A percentile compares a stretch with the other conserved stretches of the same genome.
Conservation (phyloP, 2,888 invertebrate species). For the Drosophila ezoana region DNA sequence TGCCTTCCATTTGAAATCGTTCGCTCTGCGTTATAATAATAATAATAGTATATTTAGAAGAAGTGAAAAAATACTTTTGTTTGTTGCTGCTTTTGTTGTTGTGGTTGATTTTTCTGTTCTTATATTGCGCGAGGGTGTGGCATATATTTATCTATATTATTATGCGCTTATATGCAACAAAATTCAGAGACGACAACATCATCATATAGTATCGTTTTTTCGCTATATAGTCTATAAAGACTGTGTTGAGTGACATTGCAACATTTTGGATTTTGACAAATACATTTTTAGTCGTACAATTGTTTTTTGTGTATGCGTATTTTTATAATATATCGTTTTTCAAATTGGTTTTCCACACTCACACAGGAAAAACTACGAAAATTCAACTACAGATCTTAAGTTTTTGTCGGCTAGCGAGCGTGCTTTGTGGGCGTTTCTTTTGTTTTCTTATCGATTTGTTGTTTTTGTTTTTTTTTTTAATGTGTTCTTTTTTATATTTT, state of each 20-base stretch:
- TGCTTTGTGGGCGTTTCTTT: conserved; percentile 45
- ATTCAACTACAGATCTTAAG: conserved; percentile 54
- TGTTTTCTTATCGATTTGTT: conserved; percentile 30
- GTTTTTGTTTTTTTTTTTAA: conserved; percentile 12
- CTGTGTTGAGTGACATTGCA: conserved; percentile 16
- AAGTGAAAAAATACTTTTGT: conserved; percentile 43
- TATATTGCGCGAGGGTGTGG: conserved; percentile 42
- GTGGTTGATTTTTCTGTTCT: conserved; percentile 23
- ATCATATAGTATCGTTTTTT: conserved; percentile 49
- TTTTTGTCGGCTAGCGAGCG: conserved; percentile 60
- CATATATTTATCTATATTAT: conserved; percentile 37
- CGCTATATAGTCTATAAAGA: conserved; percentile 24
- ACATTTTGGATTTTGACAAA: conserved; percentile 39
- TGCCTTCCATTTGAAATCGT: conserved; percentile 38
- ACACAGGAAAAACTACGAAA: conserved; percentile 41
- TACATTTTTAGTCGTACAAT: conserved; percentile 39
- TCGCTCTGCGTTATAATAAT: conserved; percentile 34
- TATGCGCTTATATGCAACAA: conserved; percentile 39
- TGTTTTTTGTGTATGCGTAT: conserved; percentile 10
- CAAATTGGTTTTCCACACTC: conserved; percentile 30
- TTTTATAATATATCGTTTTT: conserved; percentile 20
- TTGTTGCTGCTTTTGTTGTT: conserved; percentile 25
- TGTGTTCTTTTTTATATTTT: conserved; percentile 32
- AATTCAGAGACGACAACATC: conserved; percentile 40
- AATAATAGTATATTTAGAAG: conserved; percentile 18